Conservation (phyloP, 2,888 invertebrate genomes). For the Choristoneura rosaceana region DNA sequence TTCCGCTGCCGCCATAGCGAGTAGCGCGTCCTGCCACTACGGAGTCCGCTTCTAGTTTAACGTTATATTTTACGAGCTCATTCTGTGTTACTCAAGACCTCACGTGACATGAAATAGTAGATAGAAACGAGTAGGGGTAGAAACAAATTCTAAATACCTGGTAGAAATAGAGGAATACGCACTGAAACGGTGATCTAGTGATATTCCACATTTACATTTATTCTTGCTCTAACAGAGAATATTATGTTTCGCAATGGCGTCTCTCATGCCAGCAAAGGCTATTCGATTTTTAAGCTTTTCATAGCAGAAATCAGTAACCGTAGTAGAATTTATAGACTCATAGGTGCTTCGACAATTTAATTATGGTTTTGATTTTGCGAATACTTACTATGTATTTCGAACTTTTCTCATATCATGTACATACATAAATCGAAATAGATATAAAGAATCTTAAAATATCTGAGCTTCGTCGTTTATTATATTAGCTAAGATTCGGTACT, state of each 20-base stretch:
- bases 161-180: conserved; percentile 34
- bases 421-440: conserved; percentile 76
- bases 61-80: conserved; percentile 16
- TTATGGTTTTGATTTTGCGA: conserved; percentile 67
- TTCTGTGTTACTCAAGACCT: conserved; percentile 10
- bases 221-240: conserved; percentile 8
- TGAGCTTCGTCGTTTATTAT: conserved; percentile 83
- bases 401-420: conserved; percentile 82
- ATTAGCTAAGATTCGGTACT: conserved; percentile 75
- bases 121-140: conserved; percentile 38
- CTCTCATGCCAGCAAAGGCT: conserved; percentile 17
- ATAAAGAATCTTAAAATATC: conserved; percentile 80
- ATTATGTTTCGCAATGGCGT: conserved; percentile 15
- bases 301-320: conserved; percentile 34
- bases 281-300: conserved; percentile 29
- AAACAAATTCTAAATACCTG: conserved; percentile 41
- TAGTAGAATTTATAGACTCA: conserved; percentile 39
- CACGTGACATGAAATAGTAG: conserved; percentile 34
- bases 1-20: conserved; percentile 47
- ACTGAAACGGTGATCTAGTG: conserved; percentile 16
- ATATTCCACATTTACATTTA: conserved; percentile 21
- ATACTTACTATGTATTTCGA: conserved; percentile 61
- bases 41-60: conserved; percentile 33
- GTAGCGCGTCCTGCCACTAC: conserved; percentile 23
- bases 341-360: conserved; percentile 64